Evolutionary conservation across 35 echinoderm and acorn worm genomes (phyloP).

Genomic region (Heliocidaris tuberculata): DNA sequence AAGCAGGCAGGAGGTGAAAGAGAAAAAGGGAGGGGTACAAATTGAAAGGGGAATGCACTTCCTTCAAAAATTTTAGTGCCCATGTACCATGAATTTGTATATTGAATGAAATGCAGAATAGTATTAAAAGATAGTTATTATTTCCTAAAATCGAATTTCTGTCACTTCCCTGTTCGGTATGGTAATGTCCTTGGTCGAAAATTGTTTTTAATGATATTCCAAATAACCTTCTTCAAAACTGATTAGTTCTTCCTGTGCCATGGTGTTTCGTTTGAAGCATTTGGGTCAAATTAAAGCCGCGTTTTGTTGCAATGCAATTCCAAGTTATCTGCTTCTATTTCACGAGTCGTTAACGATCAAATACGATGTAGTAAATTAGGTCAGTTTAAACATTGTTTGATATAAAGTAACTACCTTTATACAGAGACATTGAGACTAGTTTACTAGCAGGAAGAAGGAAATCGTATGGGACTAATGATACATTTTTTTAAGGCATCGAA

Average conservation of each 20-base stretch:
- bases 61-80: background rate
- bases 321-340: no score
- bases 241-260: background rate
- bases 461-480: no score
- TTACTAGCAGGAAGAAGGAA: no score
- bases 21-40: background rate
- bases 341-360: background rate
- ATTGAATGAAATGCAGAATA: background rate
- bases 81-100: background rate
- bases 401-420: no score
- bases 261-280: background rate
- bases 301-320: no score
- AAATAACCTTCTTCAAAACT: background rate
- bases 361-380: background rate
- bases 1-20: background rate
- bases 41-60: background rate
- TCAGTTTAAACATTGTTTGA: background rate
- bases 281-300: no score
- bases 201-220: background rate
- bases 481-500: no score
- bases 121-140: background rate
- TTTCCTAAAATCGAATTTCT: background rate
- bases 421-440: no score
- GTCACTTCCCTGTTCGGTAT: background rate
- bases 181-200: background rate